Evolutionary conservation across 2,888 invertebrate genomes (phyloP).

Genomic region (Entomobrya proxima): DNA sequence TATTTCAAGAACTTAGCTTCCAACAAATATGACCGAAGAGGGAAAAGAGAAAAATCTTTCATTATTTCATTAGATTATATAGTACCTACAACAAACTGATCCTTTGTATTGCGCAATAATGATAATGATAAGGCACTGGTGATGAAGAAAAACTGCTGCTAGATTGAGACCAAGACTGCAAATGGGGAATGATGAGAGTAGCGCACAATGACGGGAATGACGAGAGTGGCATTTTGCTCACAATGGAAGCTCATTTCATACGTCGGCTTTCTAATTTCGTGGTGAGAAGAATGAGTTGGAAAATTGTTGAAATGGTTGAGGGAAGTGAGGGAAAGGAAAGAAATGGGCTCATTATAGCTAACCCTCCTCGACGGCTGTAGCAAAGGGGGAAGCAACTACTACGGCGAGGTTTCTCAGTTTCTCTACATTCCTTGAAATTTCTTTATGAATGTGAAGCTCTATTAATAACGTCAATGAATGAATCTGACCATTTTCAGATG

Average conservation of each 20-base stretch:
- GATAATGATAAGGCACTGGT: slow-evolving; percentile 37
- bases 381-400: background rate
- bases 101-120: slow-evolving; percentile 28
- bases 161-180: slow-evolving; percentile 37
- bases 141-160: slow-evolving; percentile 44
- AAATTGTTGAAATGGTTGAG: slow-evolving; percentile 56
- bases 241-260: slow-evolving; percentile 53
- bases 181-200: slow-evolving; percentile 49
- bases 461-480: slow-evolving; percentile 32
- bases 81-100: slow-evolving; percentile 15
- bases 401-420: background rate
- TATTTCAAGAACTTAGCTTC: background rate
- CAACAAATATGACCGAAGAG: background rate
- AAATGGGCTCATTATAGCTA: slow-evolving; percentile 50
- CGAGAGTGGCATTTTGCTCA: slow-evolving; percentile 52
- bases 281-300: slow-evolving; percentile 64
- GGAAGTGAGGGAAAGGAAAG: slow-evolving; percentile 41
- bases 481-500: background rate
- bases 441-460: background rate
- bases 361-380: background rate
- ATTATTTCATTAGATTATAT: slow-evolving; percentile 38
- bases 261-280: slow-evolving; percentile 63
- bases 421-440: slow-evolving; percentile 9
- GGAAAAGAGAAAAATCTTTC: background rate
- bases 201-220: slow-evolving; percentile 44